These are phyloP conservation scores for Paratilapia polleni DNA, from an alignment of 2,113 vertebrate species.

Conservation along the genomic window DNA sequence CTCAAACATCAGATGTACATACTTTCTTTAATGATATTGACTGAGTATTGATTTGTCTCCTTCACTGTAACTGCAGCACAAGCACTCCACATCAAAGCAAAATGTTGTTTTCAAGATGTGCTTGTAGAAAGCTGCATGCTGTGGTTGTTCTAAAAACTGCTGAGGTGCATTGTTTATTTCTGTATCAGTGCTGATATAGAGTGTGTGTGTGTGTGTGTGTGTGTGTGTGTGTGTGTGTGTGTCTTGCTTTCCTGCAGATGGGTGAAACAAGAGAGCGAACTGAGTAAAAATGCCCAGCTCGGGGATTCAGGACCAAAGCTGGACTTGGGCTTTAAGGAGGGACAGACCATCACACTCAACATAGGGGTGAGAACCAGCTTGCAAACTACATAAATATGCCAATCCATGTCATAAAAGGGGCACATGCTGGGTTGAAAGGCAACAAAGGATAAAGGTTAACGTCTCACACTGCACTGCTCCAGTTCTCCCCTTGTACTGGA, in stretches of 20 bases:
- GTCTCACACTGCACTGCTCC: no score
- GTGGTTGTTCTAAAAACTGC: conserved; percentile 26
- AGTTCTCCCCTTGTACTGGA: no score
- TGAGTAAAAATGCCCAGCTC: conserved; percentile 87
- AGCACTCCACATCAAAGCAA: not conserved
- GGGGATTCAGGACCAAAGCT: conserved; percentile 87
- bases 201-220: not conserved
- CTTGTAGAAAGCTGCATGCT: not conserved
- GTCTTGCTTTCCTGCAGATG: conserved; percentile 77
- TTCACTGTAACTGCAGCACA: not conserved
- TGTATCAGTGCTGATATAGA: conserved; percentile 17
- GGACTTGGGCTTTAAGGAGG: conserved; percentile 96
- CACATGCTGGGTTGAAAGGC: accelerated
- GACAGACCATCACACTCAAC: conserved; percentile 95
- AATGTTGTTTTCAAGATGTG: not conserved
- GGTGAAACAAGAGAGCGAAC: conserved; percentile 92
- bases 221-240: not conserved
- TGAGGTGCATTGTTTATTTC: conserved; percentile 40
- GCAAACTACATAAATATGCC: not conserved
- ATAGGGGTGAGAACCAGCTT: conserved; percentile 84
- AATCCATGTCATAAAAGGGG: accelerated
- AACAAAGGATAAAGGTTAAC: no score
- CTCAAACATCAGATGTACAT: not conserved
- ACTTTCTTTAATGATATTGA: not conserved
- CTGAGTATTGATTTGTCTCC: not conserved